These are phyloP conservation scores for Furcula furcula DNA, from an alignment of 2,888 invertebrate genomes.

Conservation along the genomic window DNA sequence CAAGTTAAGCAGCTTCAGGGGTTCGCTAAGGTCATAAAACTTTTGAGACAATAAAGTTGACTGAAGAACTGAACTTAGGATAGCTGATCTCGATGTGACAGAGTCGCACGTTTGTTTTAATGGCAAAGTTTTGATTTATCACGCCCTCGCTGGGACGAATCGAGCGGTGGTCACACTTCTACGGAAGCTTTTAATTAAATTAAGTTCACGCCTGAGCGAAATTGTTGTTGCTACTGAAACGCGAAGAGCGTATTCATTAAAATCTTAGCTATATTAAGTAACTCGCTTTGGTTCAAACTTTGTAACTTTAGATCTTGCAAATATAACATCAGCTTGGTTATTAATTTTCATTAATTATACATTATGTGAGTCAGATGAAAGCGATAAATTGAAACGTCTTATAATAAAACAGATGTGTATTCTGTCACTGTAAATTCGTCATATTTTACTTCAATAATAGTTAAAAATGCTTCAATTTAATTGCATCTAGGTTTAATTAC, in stretches of 20 bases:
- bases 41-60: slow-evolving; percentile 64
- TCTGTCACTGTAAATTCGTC: too few species aligned
- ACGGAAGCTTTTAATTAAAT: slow-evolving; percentile 57
- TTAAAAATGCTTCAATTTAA: too few species aligned
- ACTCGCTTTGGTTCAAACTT: neutral
- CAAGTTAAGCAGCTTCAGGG: slow-evolving; percentile 34
- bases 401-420: too few species aligned
- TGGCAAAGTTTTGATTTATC: slow-evolving; percentile 74
- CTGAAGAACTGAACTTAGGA: slow-evolving; percentile 54
- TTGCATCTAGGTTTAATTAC: too few species aligned
- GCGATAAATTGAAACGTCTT: too few species aligned
- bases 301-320: too few species aligned
- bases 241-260: slow-evolving; percentile 6
- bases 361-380: too few species aligned
- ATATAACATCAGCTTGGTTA: too few species aligned
- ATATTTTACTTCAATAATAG: too few species aligned
- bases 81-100: slow-evolving; percentile 67
- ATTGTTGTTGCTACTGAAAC: slow-evolving; percentile 25
- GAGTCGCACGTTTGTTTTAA: slow-evolving; percentile 57
- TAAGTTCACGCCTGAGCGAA: slow-evolving; percentile 37
- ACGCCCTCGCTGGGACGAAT: slow-evolving; percentile 32
- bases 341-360: too few species aligned
- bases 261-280: neutral
- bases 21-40: slow-evolving; percentile 55
- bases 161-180: slow-evolving; percentile 47